Base-by-base conservation (phyloP, 2,797 vertebrate genomes). In the Sebastolobus alascanus region DNA sequence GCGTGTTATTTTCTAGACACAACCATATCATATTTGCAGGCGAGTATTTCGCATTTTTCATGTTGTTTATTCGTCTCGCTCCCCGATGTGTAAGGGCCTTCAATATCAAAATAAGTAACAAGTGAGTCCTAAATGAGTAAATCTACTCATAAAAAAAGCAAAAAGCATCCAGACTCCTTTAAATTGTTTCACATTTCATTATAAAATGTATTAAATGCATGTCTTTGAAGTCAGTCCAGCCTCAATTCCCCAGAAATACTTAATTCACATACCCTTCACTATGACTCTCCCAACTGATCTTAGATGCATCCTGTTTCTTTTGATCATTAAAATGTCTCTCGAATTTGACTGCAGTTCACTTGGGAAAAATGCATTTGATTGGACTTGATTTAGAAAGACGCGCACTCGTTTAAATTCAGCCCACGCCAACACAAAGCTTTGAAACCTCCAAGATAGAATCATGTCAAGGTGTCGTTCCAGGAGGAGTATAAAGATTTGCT, bases 371-470 rank as follows among this genome's bases (percentile, higher is more conserved):
- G 13, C 33, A 61, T 25, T 58, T 75, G 46, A 64, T 65, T 80
- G 29, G 55, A 50, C 27, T 22, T 12, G 38, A 77, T 64, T 59
- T 38, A 8, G 12, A 67, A 72, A 66, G 6, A 27, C 18, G 27
- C n/a, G 27, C 37, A 14, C 18, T 68, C 31, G 38, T 69, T 67
- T 67, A n/a, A 68, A 78, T 63, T 58, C 67, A 73, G 54, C 70
- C 50, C 29, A 4, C 4, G n/a, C 46, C 18, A 35, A 68, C 22
- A 38, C 3, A 22, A 68, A 50, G 31, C 46, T 25, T 43, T 20
- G 9, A 80, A 75, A 66, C 5, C 69, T 29, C 50, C n/a, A 2
- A 16, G 59, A 63, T 12, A 70, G 66, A 71, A 77, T 77, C 65
- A 29, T 25, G 25, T 58, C 4, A 10, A 37, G 61, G 12, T 40